Evolutionary conservation across 2,113 vertebrate species (phyloP).

Genomic region (Otus sunia): DNA sequence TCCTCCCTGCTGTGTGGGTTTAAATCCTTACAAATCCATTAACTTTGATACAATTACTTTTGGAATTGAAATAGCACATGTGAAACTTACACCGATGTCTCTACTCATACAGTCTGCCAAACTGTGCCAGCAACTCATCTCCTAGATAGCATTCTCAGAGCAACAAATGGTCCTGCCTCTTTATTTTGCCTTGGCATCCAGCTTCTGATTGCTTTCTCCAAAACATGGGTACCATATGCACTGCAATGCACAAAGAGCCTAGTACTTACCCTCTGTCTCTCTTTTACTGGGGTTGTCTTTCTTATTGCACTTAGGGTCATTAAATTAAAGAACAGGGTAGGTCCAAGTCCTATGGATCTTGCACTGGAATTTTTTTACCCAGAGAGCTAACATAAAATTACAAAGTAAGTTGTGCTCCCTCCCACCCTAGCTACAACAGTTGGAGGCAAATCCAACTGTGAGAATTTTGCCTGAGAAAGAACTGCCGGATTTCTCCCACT

Average conservation of each 20-base stretch:
- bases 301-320: background rate
- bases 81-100: background rate
- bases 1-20: background rate
- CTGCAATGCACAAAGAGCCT: background rate
- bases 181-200: background rate
- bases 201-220: background rate
- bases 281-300: background rate
- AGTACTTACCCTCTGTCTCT: background rate
- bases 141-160: background rate
- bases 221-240: background rate
- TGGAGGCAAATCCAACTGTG: constrained; percentile 60
- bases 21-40: constrained; percentile 4
- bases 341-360: constrained; percentile 36
- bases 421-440: constrained; percentile 31
- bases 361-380: constrained; percentile 22
- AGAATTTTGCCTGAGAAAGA: constrained; percentile 65
- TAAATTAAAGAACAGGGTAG: constrained; percentile 50
- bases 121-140: background rate
- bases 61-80: background rate
- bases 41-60: background rate
- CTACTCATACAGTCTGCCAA: background rate
- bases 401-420: constrained; percentile 60
- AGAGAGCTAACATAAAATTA: constrained; percentile 60
- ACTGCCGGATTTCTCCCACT: constrained; percentile 64
- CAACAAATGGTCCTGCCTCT: background rate